Base-by-base conservation (phyloP, 1,140 invertebrate species). In the Paramacrobiotus metropolitanus region DNA sequence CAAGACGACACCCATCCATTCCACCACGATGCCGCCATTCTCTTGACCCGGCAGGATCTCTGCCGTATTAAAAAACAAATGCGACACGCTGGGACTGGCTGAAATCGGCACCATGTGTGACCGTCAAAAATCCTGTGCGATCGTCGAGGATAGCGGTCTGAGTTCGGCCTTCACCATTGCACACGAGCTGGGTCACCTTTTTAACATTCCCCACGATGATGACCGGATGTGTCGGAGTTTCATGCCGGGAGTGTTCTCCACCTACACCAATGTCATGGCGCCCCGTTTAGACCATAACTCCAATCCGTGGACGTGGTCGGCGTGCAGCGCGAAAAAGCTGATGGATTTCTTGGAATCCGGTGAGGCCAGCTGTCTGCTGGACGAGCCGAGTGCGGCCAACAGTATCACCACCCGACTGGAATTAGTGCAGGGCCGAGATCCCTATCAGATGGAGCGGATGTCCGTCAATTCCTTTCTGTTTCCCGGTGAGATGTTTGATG, bases 111-210 rank as follows among this genome's bases (percentile, higher is more conserved):
- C 82, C 29, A 85, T 92, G 76, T 93, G 89, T 71, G 80, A 81
- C 62, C 73, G 76, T 0, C 72, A 77, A 55, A 77, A 80, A 18
- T 84, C 83, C 66, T 93, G 89, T 72, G 83, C 88, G 4, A 82
- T 93, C 63, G 84, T 90, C 29, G 85, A 86, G 70, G 89, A 93
- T 68, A 90, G 87, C 68, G 89, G 89, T 1, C 77, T 93, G 3
- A 82, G 83, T 2, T 84, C 88, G 21, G 87, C 87, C 1, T 93
- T 91, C 69, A 91, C 88, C 9, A 88, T 92, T 63, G 86, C 87
- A 24, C 87, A 92, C 67, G 88, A 93, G 75, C 77, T 92, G 60
- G 89, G 87, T 44, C 89, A 93, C 69, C 80, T 90, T 81, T 86
- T 87, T 64, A 87, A 83, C 69, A 87, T 93, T 80, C 85, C 85